These are phyloP conservation scores for Ceratina australensis DNA, from an alignment of 1,140 invertebrate species.

Conservation along the genomic window DNA sequence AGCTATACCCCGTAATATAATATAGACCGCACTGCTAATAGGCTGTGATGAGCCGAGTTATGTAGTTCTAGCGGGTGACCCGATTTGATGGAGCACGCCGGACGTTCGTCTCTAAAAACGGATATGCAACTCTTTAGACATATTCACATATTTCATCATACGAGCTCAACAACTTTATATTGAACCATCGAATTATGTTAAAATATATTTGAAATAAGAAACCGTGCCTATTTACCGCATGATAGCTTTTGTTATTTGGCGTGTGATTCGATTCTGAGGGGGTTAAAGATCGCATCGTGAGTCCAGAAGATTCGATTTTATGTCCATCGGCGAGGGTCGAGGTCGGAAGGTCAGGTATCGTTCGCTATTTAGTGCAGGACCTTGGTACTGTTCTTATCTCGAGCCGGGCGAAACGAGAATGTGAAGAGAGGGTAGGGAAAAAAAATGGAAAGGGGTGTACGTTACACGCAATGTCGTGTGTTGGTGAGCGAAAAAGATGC, in stretches of 20 bases:
- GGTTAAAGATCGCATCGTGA: too few relatives aligned
- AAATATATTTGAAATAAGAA: too few relatives aligned
- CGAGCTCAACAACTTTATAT: too few relatives aligned
- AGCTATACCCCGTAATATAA: conserved; percentile 27
- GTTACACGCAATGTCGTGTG: conserved; percentile 32
- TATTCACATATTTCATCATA: too few relatives aligned
- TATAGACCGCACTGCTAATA: conserved; percentile 24
- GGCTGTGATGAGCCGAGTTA: conserved; percentile 35
- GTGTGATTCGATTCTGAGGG: too few relatives aligned
- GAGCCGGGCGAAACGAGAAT: conserved; percentile 33
- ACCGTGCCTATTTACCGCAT: too few relatives aligned
- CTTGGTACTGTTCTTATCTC: conserved; percentile 60
- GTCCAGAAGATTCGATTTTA: conserved; percentile 31
- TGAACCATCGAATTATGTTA: too few relatives aligned
- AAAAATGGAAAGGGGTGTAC: conserved; percentile 32
- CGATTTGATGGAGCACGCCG: conserved; percentile 21
- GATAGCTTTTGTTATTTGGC: too few relatives aligned
- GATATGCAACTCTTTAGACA: conserved; percentile 20
- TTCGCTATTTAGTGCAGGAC: conserved; percentile 53
- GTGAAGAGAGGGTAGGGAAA: neutral
- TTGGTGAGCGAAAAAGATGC: conserved; percentile 50
- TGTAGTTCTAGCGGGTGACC: conserved; percentile 39
- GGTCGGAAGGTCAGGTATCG: conserved; percentile 51
- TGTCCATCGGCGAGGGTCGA: conserved; percentile 43
- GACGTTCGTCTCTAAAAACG: conserved; percentile 1